Evolutionary conservation across 1,140 invertebrate genomes (phyloP), one percentile per base, ranked within the genome.

Genomic region (Aphelenchoides fujianensis): DNA sequence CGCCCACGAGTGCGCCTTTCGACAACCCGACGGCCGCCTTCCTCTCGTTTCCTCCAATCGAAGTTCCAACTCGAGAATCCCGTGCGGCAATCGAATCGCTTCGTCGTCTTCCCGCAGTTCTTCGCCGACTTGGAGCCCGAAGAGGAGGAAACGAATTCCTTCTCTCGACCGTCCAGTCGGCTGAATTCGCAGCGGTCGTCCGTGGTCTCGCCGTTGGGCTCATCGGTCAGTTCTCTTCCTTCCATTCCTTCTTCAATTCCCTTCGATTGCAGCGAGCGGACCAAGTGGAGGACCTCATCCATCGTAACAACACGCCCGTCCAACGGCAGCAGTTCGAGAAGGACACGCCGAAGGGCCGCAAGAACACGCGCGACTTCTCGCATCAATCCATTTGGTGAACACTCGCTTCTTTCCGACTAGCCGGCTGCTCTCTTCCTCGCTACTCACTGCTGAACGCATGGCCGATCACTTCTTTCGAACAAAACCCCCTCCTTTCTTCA

Each of bases 331-430:
- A 52, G 41, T 34, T 35, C 34, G 64, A 35, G 19, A 34, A 64
- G 2, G 75, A 77, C 23, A 74, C 75, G 16, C 71, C 75, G 2
- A 71, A 59, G 27, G 75, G 75, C 16, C 53, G 76, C 1, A 77
- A 77, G 64, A 48, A 63, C 32, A 54, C 34, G 3, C 61, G 75
- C 37, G 75, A 77, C 35, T 77, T 72, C 36, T 59, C 71, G 9
- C 75, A 77, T 74, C 75, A 75, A n/a, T 19, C 54, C 12, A 64
- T 75, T 3, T 75, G 74, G 74, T 75, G 64, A 41, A n/a, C n/a
- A n/a, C n/a, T n/a, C n/a, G n/a, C n/a, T n/a, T n/a, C n/a, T n/a
- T n/a, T n/a, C n/a, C n/a, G n/a, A n/a, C n/a, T n/a, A n/a, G n/a
- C n/a, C n/a, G n/a, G n/a, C n/a, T n/a, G n/a, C n/a, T n/a, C n/a